Evolutionary conservation across 2,888 invertebrate genomes (phyloP).

Genomic region (Rutpela maculata): DNA sequence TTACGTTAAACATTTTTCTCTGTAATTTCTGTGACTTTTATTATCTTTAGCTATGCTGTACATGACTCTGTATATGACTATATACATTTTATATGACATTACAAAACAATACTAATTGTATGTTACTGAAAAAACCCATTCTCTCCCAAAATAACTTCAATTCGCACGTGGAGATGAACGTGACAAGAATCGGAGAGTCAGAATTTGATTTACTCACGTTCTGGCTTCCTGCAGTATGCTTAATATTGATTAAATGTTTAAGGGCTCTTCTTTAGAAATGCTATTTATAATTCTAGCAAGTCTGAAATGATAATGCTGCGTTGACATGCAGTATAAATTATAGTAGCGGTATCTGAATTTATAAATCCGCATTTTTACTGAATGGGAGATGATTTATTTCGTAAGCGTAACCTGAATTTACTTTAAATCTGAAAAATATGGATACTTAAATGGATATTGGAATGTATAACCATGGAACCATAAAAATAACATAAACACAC

Average conservation of each 20-base stretch:
- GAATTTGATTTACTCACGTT: constrained; percentile 3
- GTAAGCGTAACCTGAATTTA: not conserved
- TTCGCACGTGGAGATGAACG: not conserved
- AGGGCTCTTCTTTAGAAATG: constrained; percentile 1
- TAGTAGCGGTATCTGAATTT: not conserved
- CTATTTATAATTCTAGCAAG: constrained; percentile 3
- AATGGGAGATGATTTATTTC: not conserved
- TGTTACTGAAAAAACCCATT: not conserved
- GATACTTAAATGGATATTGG: no score
- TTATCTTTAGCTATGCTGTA: no score
- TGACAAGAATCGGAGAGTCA: not conserved
- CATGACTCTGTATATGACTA: no score
- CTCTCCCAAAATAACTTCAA: not conserved
- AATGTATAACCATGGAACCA: no score
- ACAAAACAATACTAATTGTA: no score
- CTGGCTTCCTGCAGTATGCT: not conserved
- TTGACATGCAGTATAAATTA: not conserved
- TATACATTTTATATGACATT: no score
- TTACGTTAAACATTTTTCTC: no score
- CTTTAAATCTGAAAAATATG: not conserved
- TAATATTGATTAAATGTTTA: constrained; percentile 1
- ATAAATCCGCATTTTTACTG: not conserved
- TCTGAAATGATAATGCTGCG: not conserved
- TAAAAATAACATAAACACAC: no score
- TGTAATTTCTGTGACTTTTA: no score